Base-by-base conservation (phyloP, 2,888 invertebrate genomes). In the Leucoptera coffeella region DNA sequence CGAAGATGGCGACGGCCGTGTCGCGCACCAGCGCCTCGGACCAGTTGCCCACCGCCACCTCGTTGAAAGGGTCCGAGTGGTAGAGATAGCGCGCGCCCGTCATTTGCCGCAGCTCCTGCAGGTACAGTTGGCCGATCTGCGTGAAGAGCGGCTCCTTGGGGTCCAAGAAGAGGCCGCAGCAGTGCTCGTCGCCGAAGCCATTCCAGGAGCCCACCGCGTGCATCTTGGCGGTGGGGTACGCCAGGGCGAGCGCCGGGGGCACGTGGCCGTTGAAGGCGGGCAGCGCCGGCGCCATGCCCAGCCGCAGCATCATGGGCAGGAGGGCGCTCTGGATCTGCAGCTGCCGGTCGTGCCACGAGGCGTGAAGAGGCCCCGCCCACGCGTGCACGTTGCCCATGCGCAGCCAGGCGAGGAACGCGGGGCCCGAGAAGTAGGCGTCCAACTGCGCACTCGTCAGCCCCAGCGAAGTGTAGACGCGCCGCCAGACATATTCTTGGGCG, bases 201-300 rank as follows among this genome's bases (percentile, higher is more conserved):
- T 83, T 85, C 95, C 94, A 95, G 5, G 64, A 51, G 6, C 67
- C 62, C 4, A 85, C 74, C 22, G 65, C 44, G 8, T 80, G 75
- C 35, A 88, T 77, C 5, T 76, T 81, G 1, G 74, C 75, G 29
- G 81, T 65, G 0, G 92, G 89, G 52, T 75, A 89, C 10, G 85
- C 42, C 32, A 84, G 80, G 12, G 41, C 46, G 38, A 94, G 78
- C 1, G 84, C 81, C 27, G 69, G 64, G 0, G 95, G 94, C 0
- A 96, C 85, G 51, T 91, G 87, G 0, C 96, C 96, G 32, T 89
- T 84, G 56, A 96, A 96, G 0, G 88, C 89, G 0, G 96, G 95
- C 14, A 89, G 47, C 2, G 89, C 86, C 0, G 94, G 85, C 12
- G 79, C 76, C 43, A 96, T 94, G 5, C 95, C 95, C 4, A 96